phyloP scores from a whole-genome alignment of 2,113 vertebrate species.

The Sinocyclocheilus anshuiensis region DNA sequence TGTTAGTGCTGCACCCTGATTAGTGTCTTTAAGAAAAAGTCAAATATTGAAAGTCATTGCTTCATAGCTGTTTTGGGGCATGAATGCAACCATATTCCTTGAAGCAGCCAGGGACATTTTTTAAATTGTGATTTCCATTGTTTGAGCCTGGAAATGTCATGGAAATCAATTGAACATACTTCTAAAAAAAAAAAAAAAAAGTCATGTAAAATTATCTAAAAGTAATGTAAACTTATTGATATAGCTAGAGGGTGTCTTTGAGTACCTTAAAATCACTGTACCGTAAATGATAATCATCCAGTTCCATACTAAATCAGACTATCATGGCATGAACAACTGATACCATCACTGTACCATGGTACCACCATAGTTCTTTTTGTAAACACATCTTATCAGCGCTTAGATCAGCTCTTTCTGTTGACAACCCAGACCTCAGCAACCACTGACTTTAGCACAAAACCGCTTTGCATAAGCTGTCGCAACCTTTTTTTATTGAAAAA shows the following conservation, averaged over 20 bases:
- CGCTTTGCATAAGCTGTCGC: neutral
- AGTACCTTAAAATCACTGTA: neutral
- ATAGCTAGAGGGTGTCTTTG: no score
- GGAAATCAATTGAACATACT: neutral
- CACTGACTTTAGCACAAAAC: neutral
- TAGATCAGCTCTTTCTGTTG: conserved; percentile 16
- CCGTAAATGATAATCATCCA: neutral
- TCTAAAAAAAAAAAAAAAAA: no score
- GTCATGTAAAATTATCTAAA: no score
- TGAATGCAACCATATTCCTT: neutral
- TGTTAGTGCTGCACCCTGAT: no score
- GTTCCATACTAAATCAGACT: neutral
- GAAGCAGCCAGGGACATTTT: no score
- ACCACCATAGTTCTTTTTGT: neutral
- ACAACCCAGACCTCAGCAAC: neutral
- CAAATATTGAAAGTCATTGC: no score
- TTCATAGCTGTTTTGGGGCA: no score
- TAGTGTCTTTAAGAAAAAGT: neutral
- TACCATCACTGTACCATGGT: neutral
- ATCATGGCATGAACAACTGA: neutral
- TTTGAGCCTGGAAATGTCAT: neutral
- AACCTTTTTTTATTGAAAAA: conserved; percentile 15
- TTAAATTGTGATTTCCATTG: no score
- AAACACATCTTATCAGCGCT: neutral
- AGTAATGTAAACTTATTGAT: no score